Percentiles rank a stretch among this genome's conserved stretches.
phyloP scores from a whole-genome alignment of 2,888 invertebrate species.

The Leptarthrus brevirostris region DNA sequence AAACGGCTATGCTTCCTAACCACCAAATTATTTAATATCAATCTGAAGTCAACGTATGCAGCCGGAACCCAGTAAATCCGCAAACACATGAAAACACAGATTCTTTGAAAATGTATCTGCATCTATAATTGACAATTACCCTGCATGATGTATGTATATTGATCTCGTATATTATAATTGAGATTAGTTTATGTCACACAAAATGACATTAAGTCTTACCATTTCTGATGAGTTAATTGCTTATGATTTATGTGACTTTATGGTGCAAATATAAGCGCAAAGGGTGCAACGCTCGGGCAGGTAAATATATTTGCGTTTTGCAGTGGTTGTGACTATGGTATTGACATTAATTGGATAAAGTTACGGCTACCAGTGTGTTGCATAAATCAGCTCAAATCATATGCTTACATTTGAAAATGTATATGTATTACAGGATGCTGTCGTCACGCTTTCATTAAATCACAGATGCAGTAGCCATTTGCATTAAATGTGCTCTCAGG shows the following conservation, averaged over 20 bases:
- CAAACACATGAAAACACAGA: conserved; percentile 21
- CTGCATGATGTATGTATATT: conserved; percentile 49
- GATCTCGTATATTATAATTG: conserved; percentile 54
- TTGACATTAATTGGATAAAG: conserved; percentile 50
- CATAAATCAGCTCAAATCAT: conserved; percentile 51
- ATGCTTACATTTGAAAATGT: conserved; percentile 49
- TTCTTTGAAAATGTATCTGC: conserved; percentile 40
- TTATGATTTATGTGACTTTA: conserved; percentile 58
- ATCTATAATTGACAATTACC: conserved; percentile 51
- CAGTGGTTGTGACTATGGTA: conserved; percentile 36
- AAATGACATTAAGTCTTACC: conserved; percentile 57
- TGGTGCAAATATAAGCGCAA: conserved; percentile 41
- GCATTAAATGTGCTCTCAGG: background rate
- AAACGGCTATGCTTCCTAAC: background rate
- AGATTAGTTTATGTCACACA: conserved; percentile 53
- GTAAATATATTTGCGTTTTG: conserved; percentile 17
- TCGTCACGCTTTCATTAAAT: conserved; percentile 29
- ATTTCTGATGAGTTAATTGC: conserved; percentile 58
- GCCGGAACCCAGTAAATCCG: conserved; percentile 22
- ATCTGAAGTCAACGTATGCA: conserved; percentile 28
- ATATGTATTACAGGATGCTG: background rate
- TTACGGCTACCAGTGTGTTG: conserved; percentile 46
- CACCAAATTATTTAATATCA: conserved; percentile 7
- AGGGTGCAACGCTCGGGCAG: background rate
- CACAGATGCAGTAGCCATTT: conserved; percentile 1